Base-by-base conservation (phyloP, 2,888 invertebrate genomes). In the Stenotaenia linearis region DNA sequence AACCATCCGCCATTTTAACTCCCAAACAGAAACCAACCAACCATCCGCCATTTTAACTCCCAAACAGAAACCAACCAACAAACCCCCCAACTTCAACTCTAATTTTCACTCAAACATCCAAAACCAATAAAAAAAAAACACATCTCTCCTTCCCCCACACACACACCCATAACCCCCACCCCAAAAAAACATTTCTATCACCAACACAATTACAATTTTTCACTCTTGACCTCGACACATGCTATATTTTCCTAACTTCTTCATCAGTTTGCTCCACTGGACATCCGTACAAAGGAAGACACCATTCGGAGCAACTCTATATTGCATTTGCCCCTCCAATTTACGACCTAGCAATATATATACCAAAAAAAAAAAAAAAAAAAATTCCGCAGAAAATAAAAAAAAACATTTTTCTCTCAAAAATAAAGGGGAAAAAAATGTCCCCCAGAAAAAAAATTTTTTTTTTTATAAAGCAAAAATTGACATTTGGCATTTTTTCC, bases 191-290 rank as follows among this genome's bases (percentile, higher is more conserved):
- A 45, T 18, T 61, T 61, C 23, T 61, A 25, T 25, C 9, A 61
- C 25, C 61, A 61, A 15, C 61, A 61, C 61, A 61, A 61, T 61
- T 61, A 61, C 61, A 61, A 61, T 61, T 61, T 61, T 61, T 61
- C 61, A 61, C 61, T 61, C 61, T 25, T 61, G 61, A 61, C 61
- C 61, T 61, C 61, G 61, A 61, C 61, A 61, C 61, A 61, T 61
- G 61, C 61, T 61, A 61, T 61, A 25, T 61, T 56, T 18, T 61
- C 25, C 61, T 25, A 61, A 61, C 61, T 61, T 61, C 61, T 61
- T 61, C 61, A 61, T 61, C 61, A 61, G 61, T 61, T 61, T 61
- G 61, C 61, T 61, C 25, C 61, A 61, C 25, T 61, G 61, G 61
- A 61, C 61, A 61, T 61, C 61, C 25, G 61, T 61, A 61, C 61